Conservation (phyloP, 2,888 invertebrate genomes). For the Scaptodrosophila latifasciaeformis region DNA sequence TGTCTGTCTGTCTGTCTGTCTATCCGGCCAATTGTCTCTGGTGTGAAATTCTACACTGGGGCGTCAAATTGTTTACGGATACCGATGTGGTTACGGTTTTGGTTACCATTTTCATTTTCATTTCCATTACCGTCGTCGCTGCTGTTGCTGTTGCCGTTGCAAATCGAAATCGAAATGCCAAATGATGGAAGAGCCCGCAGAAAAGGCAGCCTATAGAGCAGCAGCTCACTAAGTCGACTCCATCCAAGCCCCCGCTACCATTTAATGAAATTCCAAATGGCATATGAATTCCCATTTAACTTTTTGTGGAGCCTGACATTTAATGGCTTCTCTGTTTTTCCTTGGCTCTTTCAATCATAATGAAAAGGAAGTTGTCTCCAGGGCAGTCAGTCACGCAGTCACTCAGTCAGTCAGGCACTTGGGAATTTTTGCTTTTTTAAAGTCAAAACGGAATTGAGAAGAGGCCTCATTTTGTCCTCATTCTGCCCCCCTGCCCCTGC, state of each 20-base stretch:
- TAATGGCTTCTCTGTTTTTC: conserved; percentile 41
- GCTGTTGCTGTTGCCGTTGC: conserved; percentile 5
- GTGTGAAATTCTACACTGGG: no score
- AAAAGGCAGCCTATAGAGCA: conserved; percentile 56
- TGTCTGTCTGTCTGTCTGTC: no score
- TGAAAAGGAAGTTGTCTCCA: conserved; percentile 8
- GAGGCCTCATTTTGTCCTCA: no score
- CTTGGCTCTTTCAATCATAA: neutral
- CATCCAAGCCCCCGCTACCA: neutral
- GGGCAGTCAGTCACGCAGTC: neutral
- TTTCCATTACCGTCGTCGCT: conserved; percentile 1
- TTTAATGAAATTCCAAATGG: neutral
- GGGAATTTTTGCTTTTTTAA: no score
- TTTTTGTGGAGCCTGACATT: conserved; percentile 40
- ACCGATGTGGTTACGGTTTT: no score
- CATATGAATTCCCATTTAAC: conserved; percentile 24
- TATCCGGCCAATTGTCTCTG: no score
- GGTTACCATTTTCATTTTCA: no score
- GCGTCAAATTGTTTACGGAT: no score
- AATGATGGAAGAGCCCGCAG: conserved; percentile 47
- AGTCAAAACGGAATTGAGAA: no score
- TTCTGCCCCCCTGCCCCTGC: no score
- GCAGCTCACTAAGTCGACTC: neutral
- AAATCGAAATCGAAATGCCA: conserved; percentile 30
- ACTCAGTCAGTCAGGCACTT: neutral